Evolutionary conservation across 2,113 vertebrate genomes (phyloP), one percentile per base, ranked within the genome.

Genomic region (Mola mola): DNA sequence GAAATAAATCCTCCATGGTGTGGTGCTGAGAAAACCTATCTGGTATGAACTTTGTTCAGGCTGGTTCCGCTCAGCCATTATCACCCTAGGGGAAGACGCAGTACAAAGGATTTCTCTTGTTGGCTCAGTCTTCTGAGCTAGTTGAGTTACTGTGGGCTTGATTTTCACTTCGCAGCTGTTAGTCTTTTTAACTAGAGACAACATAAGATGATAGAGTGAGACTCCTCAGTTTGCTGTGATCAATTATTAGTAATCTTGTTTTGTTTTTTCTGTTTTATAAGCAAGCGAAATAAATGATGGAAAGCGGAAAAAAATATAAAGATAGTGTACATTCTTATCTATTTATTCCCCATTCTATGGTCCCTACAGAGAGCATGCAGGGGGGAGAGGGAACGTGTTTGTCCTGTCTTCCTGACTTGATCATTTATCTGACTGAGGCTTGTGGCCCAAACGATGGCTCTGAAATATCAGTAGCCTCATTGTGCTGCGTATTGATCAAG

Each of bases 1-100:
- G 65, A 81, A 84, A 87, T 25, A 85, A 81, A 79, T 63, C 70
- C 47, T 60, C 52, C 49, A 48, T 26, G 41, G 62, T 57, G 73
- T 63, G 55, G 79, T 16, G 11, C 53, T 40, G 66, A 64, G 13
- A 38, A 81, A 84, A 75, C 51, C 66, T 53, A 41, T 61, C 50
- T 53, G 19, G 31, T 50, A 28, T 52, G 67, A 69, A 70, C 78
- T 82, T 73, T 68, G 58, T 60, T 64, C 66, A 49, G 69, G 53
- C 49, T 49, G 46, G 50, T 57, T 43, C 57, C 61, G 10, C 34
- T n/a, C n/a, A 61, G 48, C 36, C 60, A 26, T 65, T 58, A 58
- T 59, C 59, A 28, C 28, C 51, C 47, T 48, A 11, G 16, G 21
- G 51, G 72, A 63, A 59, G 43, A 42, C 34, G 37, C 19, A 17